Evolutionary conservation across 2,888 invertebrate genomes (phyloP), one percentile per base, ranked within the genome.

Genomic region (Argyresthia goedartella): DNA sequence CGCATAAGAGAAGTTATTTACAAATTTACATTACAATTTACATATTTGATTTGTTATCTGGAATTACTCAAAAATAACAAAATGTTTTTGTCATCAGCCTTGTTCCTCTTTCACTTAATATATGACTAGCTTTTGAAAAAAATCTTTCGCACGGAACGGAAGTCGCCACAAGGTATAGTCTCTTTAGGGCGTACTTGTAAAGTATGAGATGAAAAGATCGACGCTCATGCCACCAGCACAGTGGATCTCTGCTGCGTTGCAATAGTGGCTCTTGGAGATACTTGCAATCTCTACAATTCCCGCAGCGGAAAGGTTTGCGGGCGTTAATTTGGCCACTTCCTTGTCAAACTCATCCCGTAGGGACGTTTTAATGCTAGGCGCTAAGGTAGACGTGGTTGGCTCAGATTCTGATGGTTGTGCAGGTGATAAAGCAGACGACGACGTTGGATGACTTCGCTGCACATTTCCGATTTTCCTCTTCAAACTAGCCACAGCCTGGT

Each of bases 261-360:
- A 48, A 48, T 6, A 48, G 48, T 7, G 48, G 48, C 48, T 48
- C 48, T 9, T 48, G 48, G 6, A 48, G n/a, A 34, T 33, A 48
- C 34, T 48, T 48, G 35, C 48, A 16, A 48, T 33, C n/a, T 48
- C 48, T n/a, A 48, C 48, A 8, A 48, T 48, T 4, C 48, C 48
- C 1, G 48, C 48, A 13, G 48, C 48, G 4, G 8, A 10, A 8
- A 35, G 34, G 13, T 48, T 48, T 9, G n/a, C n/a, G 1, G 48
- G 48, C 8, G 48, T 48, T 48, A 48, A 48, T 34, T 48, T 48
- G 1, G 48, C 33, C 11, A 48, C 48, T 35, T 48, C 48, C 14
- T 48, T n/a, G 35, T 48, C 48, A 13, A 34, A 48, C 2, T 48
- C 48, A n/a, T 48, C 48, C 48, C 48, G 34, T 11, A 48, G 33